Evolutionary conservation across 1,140 invertebrate genomes (phyloP), one percentile per base, ranked within the genome.

Genomic region (Scaptomyza hsui): DNA sequence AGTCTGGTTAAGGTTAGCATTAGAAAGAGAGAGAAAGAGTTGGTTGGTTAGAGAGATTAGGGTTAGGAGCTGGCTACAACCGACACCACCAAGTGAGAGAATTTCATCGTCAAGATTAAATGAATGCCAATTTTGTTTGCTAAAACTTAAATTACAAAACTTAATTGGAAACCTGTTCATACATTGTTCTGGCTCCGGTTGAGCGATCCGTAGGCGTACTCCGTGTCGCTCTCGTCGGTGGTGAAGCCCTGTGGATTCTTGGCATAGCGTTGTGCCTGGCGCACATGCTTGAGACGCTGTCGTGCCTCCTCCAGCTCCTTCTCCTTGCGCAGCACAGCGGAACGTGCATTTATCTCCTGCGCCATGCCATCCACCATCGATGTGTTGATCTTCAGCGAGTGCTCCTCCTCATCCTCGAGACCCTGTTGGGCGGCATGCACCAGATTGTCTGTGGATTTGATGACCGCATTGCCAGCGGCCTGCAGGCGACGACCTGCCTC

Each of bases 381-480:
- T 42, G 96, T 95, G 89, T 98, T 98, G 15, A 99, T 94, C 44
- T 98, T 95, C 3, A 99, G 92, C 39, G 95, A 96, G 18, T 96
- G 93, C 82, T 99, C 98, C 79, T 99, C 98, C 78, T 98, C 97
- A 26, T 96, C 95, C 45, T 96, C 96, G 52, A 99, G 97, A 1
- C 97, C 96, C 90, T 99, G 97, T 78, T 98, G 95, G 0, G 98
- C 98, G 0, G 98, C 97, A 24, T 95, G 93, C 9, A 99, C 99
- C 68, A 99, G 92, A 92, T 98, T 98, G 91, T 99, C 98, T 0
- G 99, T 99, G 1, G 99, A 99, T 73, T 97, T 94, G 92, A 99
- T 99, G 0, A 99, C 98, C 10, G 98, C 97, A 91, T 99, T 99
- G 12, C 99, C 98, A 6, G 99, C 99, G 18, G 95, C 94, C 92